Conservation (phyloP, 1,140 invertebrate genomes). For the Teleogryllus occipitalis region DNA sequence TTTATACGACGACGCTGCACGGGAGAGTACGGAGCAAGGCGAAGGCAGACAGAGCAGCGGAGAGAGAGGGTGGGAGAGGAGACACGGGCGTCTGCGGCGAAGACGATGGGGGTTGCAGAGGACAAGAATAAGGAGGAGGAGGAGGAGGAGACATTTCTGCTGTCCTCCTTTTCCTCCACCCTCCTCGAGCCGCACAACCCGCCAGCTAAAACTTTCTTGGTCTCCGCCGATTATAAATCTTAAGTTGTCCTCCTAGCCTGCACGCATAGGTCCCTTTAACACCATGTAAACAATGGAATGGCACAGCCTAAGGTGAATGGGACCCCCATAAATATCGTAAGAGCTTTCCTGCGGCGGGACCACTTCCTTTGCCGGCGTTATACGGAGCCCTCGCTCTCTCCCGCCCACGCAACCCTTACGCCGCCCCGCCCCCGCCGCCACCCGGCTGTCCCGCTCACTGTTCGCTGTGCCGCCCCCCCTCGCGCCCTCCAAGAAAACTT, state of each 20-base stretch:
- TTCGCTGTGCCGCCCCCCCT: no score
- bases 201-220: not conserved
- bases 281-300: conserved; percentile 4
- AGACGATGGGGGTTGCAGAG: not conserved
- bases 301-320: not conserved
- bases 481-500: not conserved
- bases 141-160: not conserved
- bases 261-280: conserved; percentile 3
- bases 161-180: not conserved
- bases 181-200: no score
- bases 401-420: not conserved
- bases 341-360: not conserved
- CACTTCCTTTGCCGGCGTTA: not conserved
- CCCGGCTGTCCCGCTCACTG: no score
- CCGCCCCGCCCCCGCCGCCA: no score
- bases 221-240: not conserved
- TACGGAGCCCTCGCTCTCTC: not conserved
- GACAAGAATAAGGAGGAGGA: not conserved
- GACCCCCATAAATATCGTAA: conserved; percentile 4
- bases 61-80: not conserved
- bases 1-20: not conserved
- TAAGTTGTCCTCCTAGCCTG: not conserved
- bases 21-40: not conserved
- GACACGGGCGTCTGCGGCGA: not conserved
- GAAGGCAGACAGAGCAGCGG: not conserved